Evolutionary conservation across 2,888 invertebrate species (phyloP).

Genomic region (Tigriopus californicus): DNA sequence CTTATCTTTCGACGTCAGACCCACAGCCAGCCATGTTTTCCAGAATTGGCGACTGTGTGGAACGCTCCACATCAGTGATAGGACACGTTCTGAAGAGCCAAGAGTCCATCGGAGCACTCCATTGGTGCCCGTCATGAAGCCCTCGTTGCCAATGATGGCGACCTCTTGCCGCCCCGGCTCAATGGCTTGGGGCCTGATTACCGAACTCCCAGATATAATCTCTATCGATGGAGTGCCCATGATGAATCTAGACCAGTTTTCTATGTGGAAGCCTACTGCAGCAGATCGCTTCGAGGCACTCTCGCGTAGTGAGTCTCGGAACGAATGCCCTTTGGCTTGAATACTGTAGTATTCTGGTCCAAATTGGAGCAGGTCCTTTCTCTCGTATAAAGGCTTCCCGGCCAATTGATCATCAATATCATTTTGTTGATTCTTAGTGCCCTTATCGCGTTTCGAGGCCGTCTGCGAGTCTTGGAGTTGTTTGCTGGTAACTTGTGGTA

Average conservation of each 20-base stretch:
- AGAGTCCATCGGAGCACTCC: neutral
- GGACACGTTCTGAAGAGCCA: neutral
- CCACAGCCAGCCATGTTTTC: slow-evolving; percentile 9
- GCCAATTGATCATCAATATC: neutral
- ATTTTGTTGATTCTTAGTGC: neutral
- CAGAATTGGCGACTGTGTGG: slow-evolving; percentile 12
- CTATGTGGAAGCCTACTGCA: neutral
- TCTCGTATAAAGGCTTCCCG: neutral
- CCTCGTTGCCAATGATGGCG: neutral
- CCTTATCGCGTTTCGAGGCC: neutral
- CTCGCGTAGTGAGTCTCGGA: neutral
- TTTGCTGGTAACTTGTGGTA: neutral
- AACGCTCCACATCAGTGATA: slow-evolving; percentile 6
- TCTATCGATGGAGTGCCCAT: neutral
- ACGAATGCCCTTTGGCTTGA: too few species aligned
- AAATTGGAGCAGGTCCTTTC: too few species aligned
- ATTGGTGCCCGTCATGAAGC: neutral
- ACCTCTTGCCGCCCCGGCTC: neutral
- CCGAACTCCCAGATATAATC: neutral
- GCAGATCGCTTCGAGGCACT: neutral
- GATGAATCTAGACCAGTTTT: slow-evolving; percentile 3
- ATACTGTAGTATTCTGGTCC: too few species aligned
- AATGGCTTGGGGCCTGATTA: neutral
- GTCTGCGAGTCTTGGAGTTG: neutral
- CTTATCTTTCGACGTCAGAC: neutral